Base-by-base conservation (phyloP, 2,888 invertebrate species). In the Theretra japonica region DNA sequence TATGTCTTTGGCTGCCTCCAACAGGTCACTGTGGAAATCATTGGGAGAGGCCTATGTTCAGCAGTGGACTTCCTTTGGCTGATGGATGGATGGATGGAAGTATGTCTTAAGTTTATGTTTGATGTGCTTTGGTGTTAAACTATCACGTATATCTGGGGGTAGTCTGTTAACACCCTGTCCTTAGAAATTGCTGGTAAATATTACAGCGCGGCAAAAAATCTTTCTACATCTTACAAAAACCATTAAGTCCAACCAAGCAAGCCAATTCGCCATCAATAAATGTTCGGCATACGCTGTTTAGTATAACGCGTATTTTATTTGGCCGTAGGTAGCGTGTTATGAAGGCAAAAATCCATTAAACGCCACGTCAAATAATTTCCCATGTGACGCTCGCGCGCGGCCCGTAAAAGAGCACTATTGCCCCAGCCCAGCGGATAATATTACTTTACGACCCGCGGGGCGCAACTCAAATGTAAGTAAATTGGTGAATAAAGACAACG, bases 321-420 rank as follows among this genome's bases (percentile, higher is more conserved):
- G 89, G 86, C 86, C 84, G 90, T 88, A 90, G 90, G 90, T 93
- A 89, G 92, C 92, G 90, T 93, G 93, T 93, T 93, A 93, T 93
- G 94, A 93, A 91, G 93, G 93, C 93, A 92, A 92, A 93, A 94
- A 94, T 94, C 94, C 94, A 94, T 94, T 94, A 94, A 94, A 93
- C 91, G 92, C 86, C 90, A 93, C 93, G 94, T 94, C 94, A 94
- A 94, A 94, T 94, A 94, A 94, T 94, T 94, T 94, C 94, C 94
- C 94, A 93, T 92, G 94, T 93, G 94, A 93, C 93, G 90, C 87
- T 86, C 90, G 91, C 93, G 90, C 92, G 92, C 91, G 92, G 93
- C 92, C 92, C 93, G 93, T 93, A 93, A 94, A 93, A 92, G 92
- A 92, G 92, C 93, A 93, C 92, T 94, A 93, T 91, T 92, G 92